A percentile compares a stretch with the other conserved stretches of the same genome.
Evolutionary conservation across 2,113 vertebrate genomes (phyloP).

Genomic region (mouse (Mus musculus)): GRCm39 chr16:18382501-18383000

Average conservation of each 20-base stretch:
- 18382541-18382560: not conserved
- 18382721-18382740: accelerated
- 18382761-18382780: not conserved
- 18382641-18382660: not conserved
- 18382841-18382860: slow-evolving; percentile 92
- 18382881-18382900: slow-evolving; percentile 95
- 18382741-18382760: not conserved
- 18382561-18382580: not conserved
- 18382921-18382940: slow-evolving; percentile 94
- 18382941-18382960: slow-evolving; percentile 92
- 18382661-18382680: not conserved
- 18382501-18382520: not conserved
- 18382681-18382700: accelerated
- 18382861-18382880: slow-evolving; percentile 95
- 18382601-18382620: too few relatives aligned
- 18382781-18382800: slow-evolving; percentile 88
- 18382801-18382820: slow-evolving; percentile 93
- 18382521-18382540: not conserved
- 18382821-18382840: slow-evolving; percentile 91
- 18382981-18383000: slow-evolving; percentile 95
- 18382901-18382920: slow-evolving; percentile 93
- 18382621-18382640: not conserved
- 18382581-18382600: not conserved
- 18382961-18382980: slow-evolving; percentile 91
- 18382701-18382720: accelerated